phyloP scores from a whole-genome alignment of 1,140 invertebrate genomes.

The Hormaphis cornu region DNA sequence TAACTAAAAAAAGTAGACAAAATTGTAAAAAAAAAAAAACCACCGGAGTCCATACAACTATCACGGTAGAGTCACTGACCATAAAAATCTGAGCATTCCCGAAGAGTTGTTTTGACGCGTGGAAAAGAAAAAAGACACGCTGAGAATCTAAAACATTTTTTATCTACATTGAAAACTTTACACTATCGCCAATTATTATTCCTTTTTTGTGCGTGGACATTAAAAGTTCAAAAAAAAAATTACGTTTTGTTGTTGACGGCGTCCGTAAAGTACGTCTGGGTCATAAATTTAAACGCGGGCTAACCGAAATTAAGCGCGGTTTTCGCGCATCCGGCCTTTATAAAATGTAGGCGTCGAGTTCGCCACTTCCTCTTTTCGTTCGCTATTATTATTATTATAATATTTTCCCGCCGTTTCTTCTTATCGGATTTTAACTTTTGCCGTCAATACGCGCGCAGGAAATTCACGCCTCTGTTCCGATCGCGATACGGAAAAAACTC shows the following conservation, averaged over 20 bases:
- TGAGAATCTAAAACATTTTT: too few species aligned
- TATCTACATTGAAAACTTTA: too few species aligned
- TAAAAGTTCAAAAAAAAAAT: not conserved
- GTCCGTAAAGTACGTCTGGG: not conserved
- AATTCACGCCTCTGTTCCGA: conserved; percentile 17
- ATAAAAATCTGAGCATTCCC: too few species aligned
- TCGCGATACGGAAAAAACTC: not conserved
- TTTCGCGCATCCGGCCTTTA: not conserved
- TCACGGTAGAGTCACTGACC: too few species aligned
- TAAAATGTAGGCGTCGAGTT: conserved; percentile 7
- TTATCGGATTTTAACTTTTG: conserved; percentile 26
- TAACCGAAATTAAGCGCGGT: conserved; percentile 10
- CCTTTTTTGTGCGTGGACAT: too few species aligned
- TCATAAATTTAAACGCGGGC: not conserved
- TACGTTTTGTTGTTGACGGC: not conserved
- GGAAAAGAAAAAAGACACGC: too few species aligned
- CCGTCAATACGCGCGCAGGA: conserved; percentile 15
- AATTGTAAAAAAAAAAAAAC: too few species aligned
- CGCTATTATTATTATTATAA: too few species aligned
- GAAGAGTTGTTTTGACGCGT: too few species aligned
- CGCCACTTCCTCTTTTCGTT: not conserved
- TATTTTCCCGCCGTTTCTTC: not conserved
- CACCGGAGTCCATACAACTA: too few species aligned
- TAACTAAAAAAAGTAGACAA: too few species aligned
- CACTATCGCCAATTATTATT: too few species aligned